Percentiles rank a stretch among this genome's conserved stretches.
These are phyloP conservation scores for Brachionus manjavacas DNA, from an alignment of 1,140 invertebrate species.

Conservation along the genomic window DNA sequence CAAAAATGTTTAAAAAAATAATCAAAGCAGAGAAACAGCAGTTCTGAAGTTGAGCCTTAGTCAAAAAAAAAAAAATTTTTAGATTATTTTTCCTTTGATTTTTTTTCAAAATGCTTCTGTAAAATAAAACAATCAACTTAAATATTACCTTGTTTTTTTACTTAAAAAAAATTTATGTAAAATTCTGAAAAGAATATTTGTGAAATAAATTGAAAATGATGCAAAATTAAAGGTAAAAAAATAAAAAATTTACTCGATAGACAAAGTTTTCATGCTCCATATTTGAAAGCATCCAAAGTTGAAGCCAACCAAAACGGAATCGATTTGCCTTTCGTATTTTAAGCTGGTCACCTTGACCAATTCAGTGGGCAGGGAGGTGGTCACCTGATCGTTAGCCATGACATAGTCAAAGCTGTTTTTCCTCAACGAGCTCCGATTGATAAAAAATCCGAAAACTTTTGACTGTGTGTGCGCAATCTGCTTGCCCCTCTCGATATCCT, in stretches of 20 bases:
- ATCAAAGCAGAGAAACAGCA: no score
- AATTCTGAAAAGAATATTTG: no score
- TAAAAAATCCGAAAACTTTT: not conserved
- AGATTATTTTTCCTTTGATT: no score
- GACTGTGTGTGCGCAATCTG: not conserved
- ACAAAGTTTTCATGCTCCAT: slow-evolving; percentile 33
- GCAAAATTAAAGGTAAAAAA: not conserved
- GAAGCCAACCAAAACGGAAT: slow-evolving; percentile 20
- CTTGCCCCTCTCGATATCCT: not conserved
- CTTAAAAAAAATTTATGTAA: no score
- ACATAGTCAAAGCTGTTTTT: not conserved
- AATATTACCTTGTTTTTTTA: no score
- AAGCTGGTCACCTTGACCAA: slow-evolving; percentile 28
- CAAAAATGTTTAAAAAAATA: no score
- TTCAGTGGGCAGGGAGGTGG: not conserved
- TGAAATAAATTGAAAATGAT: no score
- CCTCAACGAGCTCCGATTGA: not conserved
- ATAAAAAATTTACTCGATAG: not conserved
- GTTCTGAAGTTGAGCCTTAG: no score
- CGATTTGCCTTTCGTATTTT: slow-evolving; percentile 13
- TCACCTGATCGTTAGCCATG: slow-evolving; percentile 12
- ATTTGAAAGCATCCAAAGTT: slow-evolving; percentile 41
- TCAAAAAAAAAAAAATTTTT: no score
- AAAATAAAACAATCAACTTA: no score
- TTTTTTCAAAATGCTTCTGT: no score